phyloP scores from a whole-genome alignment of 2,888 invertebrate species.

The Himalopsyche tibetana region DNA sequence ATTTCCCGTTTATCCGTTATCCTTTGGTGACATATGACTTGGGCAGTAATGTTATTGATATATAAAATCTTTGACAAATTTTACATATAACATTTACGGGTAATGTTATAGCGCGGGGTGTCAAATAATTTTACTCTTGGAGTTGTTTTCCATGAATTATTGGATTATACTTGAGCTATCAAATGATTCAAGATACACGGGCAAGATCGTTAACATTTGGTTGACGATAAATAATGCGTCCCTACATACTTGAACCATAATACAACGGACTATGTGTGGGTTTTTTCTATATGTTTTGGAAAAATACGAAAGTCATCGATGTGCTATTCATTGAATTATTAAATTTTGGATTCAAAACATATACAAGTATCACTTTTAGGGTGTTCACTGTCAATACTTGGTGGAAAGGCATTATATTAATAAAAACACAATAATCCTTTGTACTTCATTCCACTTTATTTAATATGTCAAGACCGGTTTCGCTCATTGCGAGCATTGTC shows the following conservation, averaged over 20 bases:
- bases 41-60: too few relatives aligned
- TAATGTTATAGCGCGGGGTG: background rate
- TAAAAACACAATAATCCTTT: too few relatives aligned
- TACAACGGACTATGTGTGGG: background rate
- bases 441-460: too few relatives aligned
- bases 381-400: too few relatives aligned
- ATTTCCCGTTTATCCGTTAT: background rate
- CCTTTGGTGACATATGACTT: background rate
- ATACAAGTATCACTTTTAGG: too few relatives aligned
- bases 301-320: too few relatives aligned
- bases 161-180: constrained; percentile 55
- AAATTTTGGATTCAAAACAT: too few relatives aligned
- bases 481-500: too few relatives aligned
- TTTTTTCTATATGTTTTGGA: too few relatives aligned
- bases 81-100: background rate
- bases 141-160: constrained; percentile 49
- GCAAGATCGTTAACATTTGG: constrained; percentile 58
- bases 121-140: constrained; percentile 29
- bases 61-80: constrained; percentile 19
- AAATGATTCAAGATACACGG: constrained; percentile 55
- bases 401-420: too few relatives aligned
- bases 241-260: background rate
- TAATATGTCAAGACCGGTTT: too few relatives aligned
- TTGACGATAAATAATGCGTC: constrained; percentile 58
- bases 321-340: too few relatives aligned